Evolutionary conservation across 2,113 vertebrate genomes (phyloP).

Genomic region (Trichomycterus rosablanca): DNA sequence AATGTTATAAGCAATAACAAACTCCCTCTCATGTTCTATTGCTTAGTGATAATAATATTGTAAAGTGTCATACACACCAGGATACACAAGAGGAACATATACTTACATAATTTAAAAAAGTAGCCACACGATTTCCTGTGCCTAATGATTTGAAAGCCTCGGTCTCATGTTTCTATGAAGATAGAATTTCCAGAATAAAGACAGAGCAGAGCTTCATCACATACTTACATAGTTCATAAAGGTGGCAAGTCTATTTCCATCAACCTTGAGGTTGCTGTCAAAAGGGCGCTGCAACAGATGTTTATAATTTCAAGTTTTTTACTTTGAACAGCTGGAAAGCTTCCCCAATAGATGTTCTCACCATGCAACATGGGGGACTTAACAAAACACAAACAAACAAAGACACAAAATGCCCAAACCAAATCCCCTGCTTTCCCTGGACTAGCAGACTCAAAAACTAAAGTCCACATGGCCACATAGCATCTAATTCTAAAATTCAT

Average conservation of each 20-base stretch:
- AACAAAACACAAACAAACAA: not conserved
- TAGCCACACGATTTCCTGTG: constrained; percentile 98
- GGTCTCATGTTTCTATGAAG: constrained; percentile 95
- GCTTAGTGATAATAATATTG: too few relatives aligned
- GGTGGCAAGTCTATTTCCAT: constrained; percentile 99
- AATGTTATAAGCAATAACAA: too few relatives aligned
- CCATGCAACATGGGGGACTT: not conserved
- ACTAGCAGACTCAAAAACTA: not conserved
- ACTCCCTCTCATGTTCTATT: too few relatives aligned
- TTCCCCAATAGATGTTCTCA: constrained; percentile 27
- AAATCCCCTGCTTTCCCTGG: not conserved
- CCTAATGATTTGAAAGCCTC: constrained; percentile 99
- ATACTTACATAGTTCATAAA: constrained; percentile 99
- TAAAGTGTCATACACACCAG: too few relatives aligned
- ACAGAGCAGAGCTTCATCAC: constrained; percentile 46
- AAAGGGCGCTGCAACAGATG: constrained; percentile 98
- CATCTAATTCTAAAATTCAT: too few relatives aligned
- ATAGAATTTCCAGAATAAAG: constrained; percentile 83
- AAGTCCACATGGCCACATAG: too few relatives aligned
- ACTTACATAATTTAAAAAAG: constrained; percentile 99
- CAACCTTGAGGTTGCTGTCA: constrained; percentile 89
- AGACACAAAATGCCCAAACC: not conserved
- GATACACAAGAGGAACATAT: constrained; percentile 54
- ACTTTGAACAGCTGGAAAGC: constrained; percentile 25
- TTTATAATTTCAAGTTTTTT: constrained; percentile 75